Conservation (phyloP, 1,140 invertebrate species). For the Listronotus oregonensis region DNA sequence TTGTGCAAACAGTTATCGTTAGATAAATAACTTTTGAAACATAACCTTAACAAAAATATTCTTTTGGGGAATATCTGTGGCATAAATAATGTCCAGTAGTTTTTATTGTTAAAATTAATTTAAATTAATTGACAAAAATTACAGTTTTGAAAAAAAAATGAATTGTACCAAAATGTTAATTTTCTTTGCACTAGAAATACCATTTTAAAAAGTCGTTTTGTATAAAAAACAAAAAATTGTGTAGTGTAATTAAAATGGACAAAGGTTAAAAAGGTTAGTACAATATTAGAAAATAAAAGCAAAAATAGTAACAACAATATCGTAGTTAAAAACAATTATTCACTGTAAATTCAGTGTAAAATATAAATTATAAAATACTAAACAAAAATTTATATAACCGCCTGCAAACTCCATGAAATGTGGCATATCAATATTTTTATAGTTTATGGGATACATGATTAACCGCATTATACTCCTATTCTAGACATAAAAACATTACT, state of each 20-base stretch:
- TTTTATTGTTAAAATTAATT: too few species aligned
- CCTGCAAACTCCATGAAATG: constrained; percentile 51
- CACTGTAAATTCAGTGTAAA: not conserved
- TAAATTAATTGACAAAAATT: too few species aligned
- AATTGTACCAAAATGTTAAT: too few species aligned
- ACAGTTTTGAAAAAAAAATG: too few species aligned
- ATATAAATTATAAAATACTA: constrained; percentile 3
- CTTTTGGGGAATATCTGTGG: too few species aligned
- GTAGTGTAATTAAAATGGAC: not conserved
- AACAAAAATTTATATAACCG: constrained; percentile 31
- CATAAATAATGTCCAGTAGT: too few species aligned
- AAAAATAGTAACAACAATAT: constrained; percentile 1
- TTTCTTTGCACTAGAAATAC: too few species aligned
- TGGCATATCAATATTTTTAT: constrained; percentile 46
- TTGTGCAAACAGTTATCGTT: too few species aligned
- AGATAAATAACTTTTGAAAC: too few species aligned
- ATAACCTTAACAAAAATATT: too few species aligned
- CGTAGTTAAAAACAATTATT: not conserved
- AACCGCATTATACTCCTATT: not conserved
- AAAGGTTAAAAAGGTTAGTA: constrained; percentile 6
- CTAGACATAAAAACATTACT: constrained; percentile 10
- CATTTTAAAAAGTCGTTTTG: too few species aligned
- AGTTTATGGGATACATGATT: constrained; percentile 35
- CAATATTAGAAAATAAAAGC: not conserved
- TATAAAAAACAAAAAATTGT: too few species aligned